phyloP scores from a whole-genome alignment of 92 coral and sea anemone genomes.

The Chrysogorgia sp. region DNA sequence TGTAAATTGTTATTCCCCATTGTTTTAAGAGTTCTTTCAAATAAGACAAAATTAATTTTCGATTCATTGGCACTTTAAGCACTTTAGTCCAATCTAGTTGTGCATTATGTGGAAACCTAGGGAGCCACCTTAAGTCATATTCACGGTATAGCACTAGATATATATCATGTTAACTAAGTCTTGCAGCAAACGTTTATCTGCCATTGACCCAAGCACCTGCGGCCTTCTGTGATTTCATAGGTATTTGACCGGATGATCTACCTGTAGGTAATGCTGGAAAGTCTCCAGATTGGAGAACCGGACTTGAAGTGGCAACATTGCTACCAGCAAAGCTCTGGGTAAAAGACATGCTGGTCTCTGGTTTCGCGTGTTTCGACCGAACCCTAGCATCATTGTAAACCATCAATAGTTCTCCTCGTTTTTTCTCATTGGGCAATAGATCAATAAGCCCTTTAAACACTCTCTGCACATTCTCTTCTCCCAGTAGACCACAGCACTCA shows the following conservation, averaged over 20 bases:
- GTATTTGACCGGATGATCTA: neutral
- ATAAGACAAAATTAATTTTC: too few species aligned
- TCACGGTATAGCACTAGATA: too few species aligned
- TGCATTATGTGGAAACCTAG: too few species aligned
- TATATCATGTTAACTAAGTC: too few species aligned
- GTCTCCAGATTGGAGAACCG: neutral
- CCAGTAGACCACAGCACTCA: slow-evolving; percentile 75
- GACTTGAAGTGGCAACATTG: neutral
- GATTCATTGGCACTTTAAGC: too few species aligned
- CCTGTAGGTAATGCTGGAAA: slow-evolving; percentile 36
- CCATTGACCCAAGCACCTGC: slow-evolving; percentile 18
- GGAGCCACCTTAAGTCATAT: too few species aligned
- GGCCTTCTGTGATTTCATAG: neutral
- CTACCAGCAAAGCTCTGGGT: neutral
- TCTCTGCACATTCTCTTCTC: slow-evolving; percentile 55
- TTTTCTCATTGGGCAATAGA: slow-evolving; percentile 80
- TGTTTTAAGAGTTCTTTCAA: too few species aligned
- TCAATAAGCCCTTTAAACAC: slow-evolving; percentile 82
- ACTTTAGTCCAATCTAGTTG: too few species aligned
- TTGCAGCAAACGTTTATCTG: neutral
- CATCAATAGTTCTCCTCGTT: slow-evolving; percentile 65
- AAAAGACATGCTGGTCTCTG: neutral
- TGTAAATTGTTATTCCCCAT: too few species aligned
- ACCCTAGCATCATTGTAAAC: slow-evolving; percentile 83
- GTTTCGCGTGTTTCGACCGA: slow-evolving; percentile 37